Conservation (phyloP, 2,797 vertebrate genomes). For the Lates japonicus region DNA sequence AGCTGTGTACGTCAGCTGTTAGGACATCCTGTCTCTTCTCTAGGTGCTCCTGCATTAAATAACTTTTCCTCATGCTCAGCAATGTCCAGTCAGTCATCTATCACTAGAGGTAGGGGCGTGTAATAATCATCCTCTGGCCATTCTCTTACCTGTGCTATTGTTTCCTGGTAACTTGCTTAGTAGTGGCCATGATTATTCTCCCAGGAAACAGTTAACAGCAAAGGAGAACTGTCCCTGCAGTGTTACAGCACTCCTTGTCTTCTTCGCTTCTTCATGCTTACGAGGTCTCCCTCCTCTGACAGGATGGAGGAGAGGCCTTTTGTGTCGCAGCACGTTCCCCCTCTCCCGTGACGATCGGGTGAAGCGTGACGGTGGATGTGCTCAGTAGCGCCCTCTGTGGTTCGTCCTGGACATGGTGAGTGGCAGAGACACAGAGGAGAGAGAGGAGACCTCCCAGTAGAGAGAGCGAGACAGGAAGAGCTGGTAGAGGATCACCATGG, state of each 20-base stretch:
- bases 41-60: not conserved
- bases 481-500: conserved; percentile 95
- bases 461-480: conserved; percentile 97
- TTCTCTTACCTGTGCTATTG: not conserved
- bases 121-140: conserved; percentile 4
- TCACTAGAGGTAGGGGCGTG: conserved; percentile 55
- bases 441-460: conserved; percentile 98
- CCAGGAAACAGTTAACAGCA: conserved; percentile 1
- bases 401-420: conserved; percentile 92
- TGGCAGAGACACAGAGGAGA: conserved; percentile 95
- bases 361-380: fast-evolving
- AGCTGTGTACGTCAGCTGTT: not conserved
- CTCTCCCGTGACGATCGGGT: not conserved
- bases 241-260: not conserved
- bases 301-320: not conserved
- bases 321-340: not conserved
- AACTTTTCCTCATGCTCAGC: not conserved
- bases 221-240: conserved; percentile 3
- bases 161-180: conserved; percentile 11
- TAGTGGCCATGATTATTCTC: too few species aligned
- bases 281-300: not conserved
- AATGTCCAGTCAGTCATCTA: not conserved
- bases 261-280: too few species aligned
- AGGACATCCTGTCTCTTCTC: not conserved
- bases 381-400: conserved; percentile 85